A percentile compares a stretch with the other conserved stretches of the same genome.
Evolutionary conservation across 2,888 invertebrate genomes (phyloP).

Genomic region (Aspidiotus rigidus): DNA sequence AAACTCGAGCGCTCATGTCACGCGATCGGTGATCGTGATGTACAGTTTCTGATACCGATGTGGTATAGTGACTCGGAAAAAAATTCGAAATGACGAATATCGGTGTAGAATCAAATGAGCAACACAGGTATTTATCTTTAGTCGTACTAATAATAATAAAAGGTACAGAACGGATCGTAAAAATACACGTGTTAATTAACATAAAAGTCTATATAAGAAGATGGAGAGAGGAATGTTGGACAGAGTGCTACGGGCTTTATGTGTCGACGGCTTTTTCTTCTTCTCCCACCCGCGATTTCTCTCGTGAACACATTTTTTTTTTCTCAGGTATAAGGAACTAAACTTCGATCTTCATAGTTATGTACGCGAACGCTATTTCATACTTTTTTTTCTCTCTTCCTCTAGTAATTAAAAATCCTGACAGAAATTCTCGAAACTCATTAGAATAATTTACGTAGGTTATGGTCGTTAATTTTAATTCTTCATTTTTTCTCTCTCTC

Average conservation of each 20-base stretch:
- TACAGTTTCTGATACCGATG: no score
- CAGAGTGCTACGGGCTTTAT: slow-evolving; percentile 24
- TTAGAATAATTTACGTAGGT: slow-evolving; percentile 3
- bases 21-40: no score
- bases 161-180: slow-evolving; percentile 18
- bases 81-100: slow-evolving; percentile 5
- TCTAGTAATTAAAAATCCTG: not conserved
- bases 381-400: not conserved
- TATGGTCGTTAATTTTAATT: slow-evolving; percentile 4
- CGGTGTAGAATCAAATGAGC: not conserved
- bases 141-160: not conserved
- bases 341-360: not conserved
- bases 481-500: not conserved
- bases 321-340: not conserved
- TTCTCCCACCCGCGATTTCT: not conserved
- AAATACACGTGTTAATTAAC: slow-evolving; percentile 31
- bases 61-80: not conserved
- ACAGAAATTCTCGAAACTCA: not conserved
- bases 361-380: slow-evolving; percentile 1
- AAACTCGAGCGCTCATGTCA: no score
- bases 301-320: not conserved
- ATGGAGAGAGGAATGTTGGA: slow-evolving; percentile 21
- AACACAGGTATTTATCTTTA: no score
- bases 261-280: not conserved
- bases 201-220: slow-evolving; percentile 17